Base-by-base conservation (phyloP, 2,797 vertebrate genomes). In the Gephyroberyx darwinii region DNA sequence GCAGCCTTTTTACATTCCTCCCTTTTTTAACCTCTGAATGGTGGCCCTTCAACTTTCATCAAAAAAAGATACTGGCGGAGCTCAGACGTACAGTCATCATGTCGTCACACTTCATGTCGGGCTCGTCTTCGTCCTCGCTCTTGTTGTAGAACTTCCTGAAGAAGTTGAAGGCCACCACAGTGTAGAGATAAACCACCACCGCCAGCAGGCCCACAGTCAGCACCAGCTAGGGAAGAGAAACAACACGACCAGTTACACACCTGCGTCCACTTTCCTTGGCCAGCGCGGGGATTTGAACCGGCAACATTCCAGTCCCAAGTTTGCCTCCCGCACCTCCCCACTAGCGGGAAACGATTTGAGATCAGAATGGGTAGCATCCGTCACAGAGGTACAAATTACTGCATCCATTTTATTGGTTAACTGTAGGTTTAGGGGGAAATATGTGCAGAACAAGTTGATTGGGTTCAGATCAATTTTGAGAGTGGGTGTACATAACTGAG, bases 131-230 rank as follows among this genome's bases (percentile, higher is more conserved):
- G 1, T 99, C 98, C 83, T 98, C 98, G 0, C 98, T 98, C 89
- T 99, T 99, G 85, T 99, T 99, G 94, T 99, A 99, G 94, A 99
- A 99, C 90, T 98, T 99, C 67, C 98, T 96, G 93, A 99, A 99
- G 93, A 99, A 99, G 93, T 99, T 99, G 92, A 99, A 99, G 5
- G 98, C 97, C 87, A 99, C 97, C 74, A 99, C 98, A 0, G 97
- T 99, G 87, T 99, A 99, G 57, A 99, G 96, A 69, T 99, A 99
- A 22, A 99, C 98, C 0, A 99, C 96, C 20, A 99, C 98, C 0
- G 97, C 97, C n/a, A 99, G 92, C 80, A 99, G 94, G 10, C 98
- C 98, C n/a, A 99, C 98, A 0, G 98, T 99, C 75, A 99, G 91
- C 80, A 97, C 95, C 5, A 99, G 90, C 98, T 99, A 68, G 7